Base-by-base conservation (phyloP, 2,797 vertebrate genomes). In the Fistularia tabacaria region DNA sequence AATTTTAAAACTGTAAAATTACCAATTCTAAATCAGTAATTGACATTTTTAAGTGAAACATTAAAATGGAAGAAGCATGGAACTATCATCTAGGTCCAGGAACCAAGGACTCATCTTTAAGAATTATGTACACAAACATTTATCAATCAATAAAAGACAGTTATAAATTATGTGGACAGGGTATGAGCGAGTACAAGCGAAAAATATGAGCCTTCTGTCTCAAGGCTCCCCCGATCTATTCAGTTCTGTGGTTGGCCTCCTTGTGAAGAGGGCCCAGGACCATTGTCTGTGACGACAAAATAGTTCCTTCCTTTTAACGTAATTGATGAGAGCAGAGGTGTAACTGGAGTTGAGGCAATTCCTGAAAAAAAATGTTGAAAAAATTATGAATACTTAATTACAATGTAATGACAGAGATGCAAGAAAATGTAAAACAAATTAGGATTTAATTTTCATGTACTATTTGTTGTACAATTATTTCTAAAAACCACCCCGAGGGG, bases 261-360 rank as follows among this genome's bases (percentile, higher is more conserved):
- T 59, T 73, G 81, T 67, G 69, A 64, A 9, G 77, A 38, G 41
- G 57, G 14, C 10, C 59, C 46, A 40, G 64, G 14, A 62, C 80
- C 87, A 73, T 90, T 95, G 53, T 98, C 95, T 73, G 82, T 92
- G 74, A 99, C 91, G 77, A 91, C 92, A 87, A 98, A 98, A 72
- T 92, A 89, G 86, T 98, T 99, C 73, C 89, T 94, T 74, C 91
- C 92, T 86, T 92, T 96, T 6, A 84, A 88, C 14, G 92, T 87
- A 84, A 99, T 95, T 47, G 94, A 95, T 3, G 95, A 95, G 45
- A 99, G 90, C 56, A 99, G 82, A 14, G 92, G 91, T 57, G 94
- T 93, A 54, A 96, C 87, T 1, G 95, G 94, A n/a, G 89, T 90
- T 57, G 95, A 93, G 61, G 92, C 90, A 74, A 98, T 88, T 66